phyloP scores from a whole-genome alignment of 2,797 vertebrate genomes.

The Holocentrus rufus region DNA sequence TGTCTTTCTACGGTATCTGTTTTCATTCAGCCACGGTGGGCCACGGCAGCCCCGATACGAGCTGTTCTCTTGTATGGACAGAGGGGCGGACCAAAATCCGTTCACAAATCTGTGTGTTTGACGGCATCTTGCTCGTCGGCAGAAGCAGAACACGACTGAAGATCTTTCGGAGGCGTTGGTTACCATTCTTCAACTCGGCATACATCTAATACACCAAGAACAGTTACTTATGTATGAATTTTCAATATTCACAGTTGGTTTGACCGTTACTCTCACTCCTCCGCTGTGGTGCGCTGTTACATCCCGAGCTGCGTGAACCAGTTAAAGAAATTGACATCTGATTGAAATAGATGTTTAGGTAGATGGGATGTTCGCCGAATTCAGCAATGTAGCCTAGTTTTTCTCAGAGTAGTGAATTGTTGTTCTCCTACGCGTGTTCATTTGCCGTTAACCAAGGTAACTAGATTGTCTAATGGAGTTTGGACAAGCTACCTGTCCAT shows the following conservation, averaged over 20 bases:
- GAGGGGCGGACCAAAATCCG: background rate
- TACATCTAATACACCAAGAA: accelerated
- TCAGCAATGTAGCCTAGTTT: background rate
- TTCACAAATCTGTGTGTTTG: background rate
- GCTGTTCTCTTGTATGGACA: background rate
- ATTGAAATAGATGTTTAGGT: background rate
- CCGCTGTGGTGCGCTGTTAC: background rate
- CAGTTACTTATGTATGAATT: background rate
- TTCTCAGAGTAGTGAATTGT: accelerated
- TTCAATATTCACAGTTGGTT: background rate
- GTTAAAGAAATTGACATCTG: accelerated
- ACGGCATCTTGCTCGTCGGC: accelerated
- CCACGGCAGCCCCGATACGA: slow-evolving; percentile 24
- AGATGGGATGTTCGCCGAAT: background rate
- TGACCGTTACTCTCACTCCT: background rate
- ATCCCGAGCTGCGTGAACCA: accelerated
- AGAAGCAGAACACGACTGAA: accelerated
- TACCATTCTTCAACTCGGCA: background rate
- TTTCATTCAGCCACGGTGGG: slow-evolving; percentile 43
- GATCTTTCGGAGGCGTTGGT: accelerated
- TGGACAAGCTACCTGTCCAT: background rate
- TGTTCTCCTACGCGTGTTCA: accelerated
- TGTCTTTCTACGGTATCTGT: background rate
- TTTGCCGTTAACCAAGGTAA: background rate
- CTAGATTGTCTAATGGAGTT: background rate